Evolutionary conservation across 2,888 invertebrate species (phyloP), one percentile per base, ranked within the genome.

Genomic region (Sminthurinus aureus): DNA sequence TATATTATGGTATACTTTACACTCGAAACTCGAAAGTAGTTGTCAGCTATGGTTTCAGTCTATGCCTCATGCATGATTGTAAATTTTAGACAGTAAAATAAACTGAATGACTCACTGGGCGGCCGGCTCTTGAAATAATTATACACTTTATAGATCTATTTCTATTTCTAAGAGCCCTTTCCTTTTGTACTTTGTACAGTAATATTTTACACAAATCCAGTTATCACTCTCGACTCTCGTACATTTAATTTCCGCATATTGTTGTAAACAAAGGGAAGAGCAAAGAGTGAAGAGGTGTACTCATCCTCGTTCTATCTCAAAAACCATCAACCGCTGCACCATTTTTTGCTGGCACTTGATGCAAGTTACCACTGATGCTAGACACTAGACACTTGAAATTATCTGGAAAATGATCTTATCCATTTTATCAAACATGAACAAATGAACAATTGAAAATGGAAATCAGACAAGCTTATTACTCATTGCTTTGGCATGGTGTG

Each of bases 111-210:
- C 76, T 76, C 76, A 58, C 58, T 76, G 76, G 76, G 76, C 22
- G 76, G 76, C 52, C 76, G 20, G 58, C 76, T 76, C 76, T 76
- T 76, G 58, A 76, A 76, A 76, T 58, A 76, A 76, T 76, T 76
- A 51, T 76, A 76, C 76, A 76, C 22, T 76, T 76, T 76, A 76
- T 76, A 76, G 3, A 38, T 38, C 38, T 38, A 38, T 38, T 6
- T 76, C 58, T 76, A 76, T 76, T 76, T 76, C 76, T 38, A 76
- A 76, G 76, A 76, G 76, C 76, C 58, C 76, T 76, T 24, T 58
- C 22, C 58, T 58, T 76, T 58, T 76, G 58, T 76, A 22, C 6
- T 22, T 71, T 4, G 38, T 1, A 4, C 6, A 38, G 38, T 1
- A 38, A 15, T 8, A 74, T 24, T 24, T 74, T 24, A 38, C 26